These are phyloP conservation scores for Drosophila tropicalis DNA, from an alignment of 1,140 invertebrate genomes.

Conservation along the genomic window DNA sequence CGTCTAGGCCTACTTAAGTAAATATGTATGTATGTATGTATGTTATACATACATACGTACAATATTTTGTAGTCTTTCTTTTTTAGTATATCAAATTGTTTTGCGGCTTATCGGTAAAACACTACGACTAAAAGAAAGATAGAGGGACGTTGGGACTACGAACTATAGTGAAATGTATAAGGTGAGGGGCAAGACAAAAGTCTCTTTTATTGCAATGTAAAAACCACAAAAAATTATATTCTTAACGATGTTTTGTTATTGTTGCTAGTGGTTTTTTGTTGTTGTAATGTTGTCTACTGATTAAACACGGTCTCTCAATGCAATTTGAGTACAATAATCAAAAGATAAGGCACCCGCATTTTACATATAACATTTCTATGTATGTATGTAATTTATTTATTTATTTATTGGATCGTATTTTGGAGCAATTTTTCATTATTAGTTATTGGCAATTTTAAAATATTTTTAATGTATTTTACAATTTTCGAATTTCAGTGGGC, in stretches of 20 bases:
- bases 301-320: conserved; percentile 4
- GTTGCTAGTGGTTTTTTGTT: neutral
- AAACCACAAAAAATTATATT: conserved; percentile 12
- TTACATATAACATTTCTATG: neutral
- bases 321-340: conserved; percentile 6
- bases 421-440: neutral
- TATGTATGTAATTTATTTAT: neutral
- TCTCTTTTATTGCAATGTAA: conserved; percentile 6
- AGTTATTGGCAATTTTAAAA: neutral
- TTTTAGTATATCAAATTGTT: conserved; percentile 10
- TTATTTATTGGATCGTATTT: neutral
- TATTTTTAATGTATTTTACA: neutral
- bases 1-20: conserved; percentile 3
- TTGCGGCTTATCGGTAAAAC: conserved; percentile 9
- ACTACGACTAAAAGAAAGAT: neutral
- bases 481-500: neutral
- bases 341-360: conserved; percentile 8
- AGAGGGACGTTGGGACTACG: neutral
- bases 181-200: neutral
- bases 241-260: neutral
- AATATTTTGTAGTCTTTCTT: neutral
- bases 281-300: neutral
- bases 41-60: neutral
- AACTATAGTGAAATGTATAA: neutral
- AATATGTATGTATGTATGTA: no score